These are phyloP conservation scores for Lydus trimaculatus DNA, from an alignment of 2,888 invertebrate genomes.

Conservation along the genomic window DNA sequence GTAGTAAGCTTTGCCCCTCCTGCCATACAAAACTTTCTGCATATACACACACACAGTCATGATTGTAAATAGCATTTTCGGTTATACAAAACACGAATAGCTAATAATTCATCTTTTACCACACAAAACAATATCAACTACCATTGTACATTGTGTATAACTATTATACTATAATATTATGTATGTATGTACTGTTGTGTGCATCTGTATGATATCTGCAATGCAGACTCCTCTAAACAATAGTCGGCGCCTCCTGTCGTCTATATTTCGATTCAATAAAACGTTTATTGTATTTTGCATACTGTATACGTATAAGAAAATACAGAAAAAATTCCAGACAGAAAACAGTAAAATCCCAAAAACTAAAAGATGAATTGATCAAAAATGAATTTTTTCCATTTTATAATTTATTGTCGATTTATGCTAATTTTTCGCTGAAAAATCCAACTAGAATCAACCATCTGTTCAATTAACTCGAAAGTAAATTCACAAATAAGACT, in stretches of 20 bases:
- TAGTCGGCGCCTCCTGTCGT: conserved; percentile 10
- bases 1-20: too few relatives aligned
- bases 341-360: too few relatives aligned
- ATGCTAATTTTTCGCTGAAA: neutral
- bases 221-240: conserved; percentile 29
- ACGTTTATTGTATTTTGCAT: neutral
- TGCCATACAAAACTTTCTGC: too few relatives aligned
- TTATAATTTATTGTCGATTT: neutral
- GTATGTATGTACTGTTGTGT: conserved; percentile 1
- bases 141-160: neutral
- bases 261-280: conserved; percentile 6
- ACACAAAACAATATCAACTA: neutral
- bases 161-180: neutral
- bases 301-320: neutral
- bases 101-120: neutral
- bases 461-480: neutral
- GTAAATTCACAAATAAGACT: neutral
- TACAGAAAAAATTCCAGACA: neutral
- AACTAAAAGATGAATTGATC: too few relatives aligned
- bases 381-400: too few relatives aligned
- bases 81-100: neutral
- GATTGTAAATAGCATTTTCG: neutral
- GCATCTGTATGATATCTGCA: conserved; percentile 26
- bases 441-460: neutral
- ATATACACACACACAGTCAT: too few relatives aligned